Evolutionary conservation across 2,113 vertebrate species (phyloP), one percentile per base, ranked within the genome.

Genomic region (Glaucidium brasilianum): DNA sequence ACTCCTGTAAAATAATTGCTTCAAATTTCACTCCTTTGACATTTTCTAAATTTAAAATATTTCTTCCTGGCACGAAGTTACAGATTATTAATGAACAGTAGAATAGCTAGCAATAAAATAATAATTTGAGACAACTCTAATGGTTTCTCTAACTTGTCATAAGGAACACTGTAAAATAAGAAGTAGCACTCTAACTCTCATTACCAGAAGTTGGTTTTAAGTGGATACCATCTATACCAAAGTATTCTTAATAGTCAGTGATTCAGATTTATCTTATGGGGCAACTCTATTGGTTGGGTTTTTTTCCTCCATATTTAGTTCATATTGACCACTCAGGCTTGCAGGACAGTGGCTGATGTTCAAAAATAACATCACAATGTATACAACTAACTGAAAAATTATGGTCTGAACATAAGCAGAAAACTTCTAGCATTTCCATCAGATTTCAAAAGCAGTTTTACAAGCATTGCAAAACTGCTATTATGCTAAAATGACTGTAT

Each of bases 61-160:
- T 90, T 94, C 82, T 88, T 83, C 62, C 77, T 53, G 58, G 68
- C 66, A 95, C 77, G 59, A 90, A 64, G 45, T 50, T 89, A 52
- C 80, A 92, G 58, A 75, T 92, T 96, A 96, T 93, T 96, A 97
- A 97, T 88, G 92, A 97, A 92, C 30, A 87, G 59, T 43, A 85
- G 62, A 91, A 94, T 39, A 87, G 88, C 80, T 82, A 78, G 74
- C 85, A 96, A 93, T 92, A 97, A 96, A 95, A 92, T 72, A 92
- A 89, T 86, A 82, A 94, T 93, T 92, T 94, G 66, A 93, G 69
- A 89, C 18, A 80, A 85, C 53, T 78, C 25, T 56, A 95, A 94
- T 60, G 35, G 58, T 95, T 95, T 93, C 62, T 94, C 49, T 92
- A 79, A 80, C 64, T 93, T 96, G 47, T 87, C 83, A 85, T 41